A percentile compares a stretch with the other conserved stretches of the same genome.
phyloP scores from a whole-genome alignment of 2,888 invertebrate genomes.

The Cremastinae sp. region DNA sequence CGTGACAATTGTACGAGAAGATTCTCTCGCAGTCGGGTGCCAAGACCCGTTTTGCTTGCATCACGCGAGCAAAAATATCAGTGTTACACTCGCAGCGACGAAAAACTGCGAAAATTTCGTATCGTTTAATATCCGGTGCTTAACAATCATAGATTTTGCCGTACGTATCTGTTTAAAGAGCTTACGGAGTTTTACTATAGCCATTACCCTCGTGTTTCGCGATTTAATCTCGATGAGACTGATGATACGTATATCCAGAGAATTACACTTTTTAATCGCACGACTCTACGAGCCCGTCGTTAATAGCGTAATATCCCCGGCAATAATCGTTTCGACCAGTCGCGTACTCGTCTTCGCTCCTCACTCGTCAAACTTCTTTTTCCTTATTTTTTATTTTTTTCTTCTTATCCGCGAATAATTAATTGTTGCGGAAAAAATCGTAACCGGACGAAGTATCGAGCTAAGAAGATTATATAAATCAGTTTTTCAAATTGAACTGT shows the following conservation, averaged over 20 bases:
- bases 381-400: neutral
- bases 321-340: constrained; percentile 23
- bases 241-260: constrained; percentile 11
- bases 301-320: constrained; percentile 16
- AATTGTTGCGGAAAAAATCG: constrained; percentile 1
- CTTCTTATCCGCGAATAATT: neutral
- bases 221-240: constrained; percentile 15
- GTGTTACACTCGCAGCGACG: neutral
- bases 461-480: neutral
- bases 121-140: neutral
- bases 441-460: too few relatives aligned
- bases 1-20: neutral
- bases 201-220: neutral
- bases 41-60: neutral
- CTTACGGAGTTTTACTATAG: constrained; percentile 15
- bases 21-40: neutral
- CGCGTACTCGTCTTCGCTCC: constrained; percentile 3
- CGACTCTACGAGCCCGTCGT: constrained; percentile 13
- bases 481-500: neutral
- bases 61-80: neutral
- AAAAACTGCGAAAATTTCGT: neutral
- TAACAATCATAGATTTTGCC: neutral
- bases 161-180: neutral
- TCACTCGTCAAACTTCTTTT: constrained; percentile 1
- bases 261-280: constrained; percentile 28